phyloP scores from a whole-genome alignment of 2,113 vertebrate species.

The Pycnonotus jocosus region DNA sequence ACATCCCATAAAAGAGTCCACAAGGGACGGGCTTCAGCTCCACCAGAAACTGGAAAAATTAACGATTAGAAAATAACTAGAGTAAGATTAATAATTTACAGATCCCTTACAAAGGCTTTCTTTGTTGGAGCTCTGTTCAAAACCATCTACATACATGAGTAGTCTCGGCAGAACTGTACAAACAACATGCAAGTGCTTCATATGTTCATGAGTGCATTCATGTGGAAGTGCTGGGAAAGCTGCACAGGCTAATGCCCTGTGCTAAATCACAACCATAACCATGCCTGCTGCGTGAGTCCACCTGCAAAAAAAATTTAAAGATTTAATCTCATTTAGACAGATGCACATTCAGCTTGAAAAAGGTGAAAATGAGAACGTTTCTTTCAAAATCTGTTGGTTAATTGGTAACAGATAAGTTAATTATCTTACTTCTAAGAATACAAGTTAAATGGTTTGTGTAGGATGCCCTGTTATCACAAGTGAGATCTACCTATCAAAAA shows the following conservation, averaged over 20 bases:
- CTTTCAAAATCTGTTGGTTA: not conserved
- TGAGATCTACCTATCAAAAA: not conserved
- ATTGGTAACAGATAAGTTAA: not conserved
- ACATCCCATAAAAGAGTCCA: not conserved
- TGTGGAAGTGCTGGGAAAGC: not conserved
- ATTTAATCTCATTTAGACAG: not conserved
- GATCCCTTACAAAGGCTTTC: not conserved
- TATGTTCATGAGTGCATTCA: not conserved
- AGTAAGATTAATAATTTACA: not conserved
- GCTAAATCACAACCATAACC: not conserved
- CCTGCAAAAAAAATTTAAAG: accelerated
- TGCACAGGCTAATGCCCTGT: not conserved
- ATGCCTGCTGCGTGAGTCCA: not conserved
- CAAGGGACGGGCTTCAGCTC: not conserved
- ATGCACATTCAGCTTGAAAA: not conserved
- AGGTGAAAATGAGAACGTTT: not conserved
- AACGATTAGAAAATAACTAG: not conserved
- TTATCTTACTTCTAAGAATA: not conserved
- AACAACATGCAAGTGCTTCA: not conserved
- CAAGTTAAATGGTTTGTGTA: not conserved
- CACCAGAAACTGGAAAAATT: not conserved
- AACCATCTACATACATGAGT: not conserved
- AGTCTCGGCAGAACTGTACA: not conserved
- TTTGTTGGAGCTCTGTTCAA: not conserved
- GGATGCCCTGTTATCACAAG: not conserved